phyloP scores from a whole-genome alignment of 2,888 invertebrate genomes.

The Barypeithes pellucidus region DNA sequence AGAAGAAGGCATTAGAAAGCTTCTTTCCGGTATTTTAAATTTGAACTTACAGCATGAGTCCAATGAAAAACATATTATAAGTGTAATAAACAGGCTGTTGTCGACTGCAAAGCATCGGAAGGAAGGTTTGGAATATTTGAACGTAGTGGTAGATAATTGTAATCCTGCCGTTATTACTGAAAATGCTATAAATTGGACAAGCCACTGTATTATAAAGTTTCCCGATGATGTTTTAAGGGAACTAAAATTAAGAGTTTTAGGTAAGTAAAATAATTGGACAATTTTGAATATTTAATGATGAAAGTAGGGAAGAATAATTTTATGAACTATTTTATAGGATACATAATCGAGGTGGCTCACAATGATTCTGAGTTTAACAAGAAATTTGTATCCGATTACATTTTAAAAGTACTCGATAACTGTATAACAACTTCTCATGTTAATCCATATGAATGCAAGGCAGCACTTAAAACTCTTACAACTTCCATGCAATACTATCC shows the following conservation, averaged over 20 bases:
- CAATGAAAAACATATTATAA: conserved; percentile 54
- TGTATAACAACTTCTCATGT: conserved; percentile 53
- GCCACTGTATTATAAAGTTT: conserved; percentile 56
- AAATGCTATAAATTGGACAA: conserved; percentile 56
- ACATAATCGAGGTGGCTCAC: conserved; percentile 55
- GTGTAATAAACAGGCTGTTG: conserved; percentile 55
- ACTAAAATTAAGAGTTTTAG: conserved; percentile 49
- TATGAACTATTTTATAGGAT: conserved; percentile 41
- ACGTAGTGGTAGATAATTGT: conserved; percentile 52
- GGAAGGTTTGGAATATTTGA: conserved; percentile 58
- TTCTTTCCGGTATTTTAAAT: conserved; percentile 51
- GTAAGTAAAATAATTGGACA: conserved; percentile 10
- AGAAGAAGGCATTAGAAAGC: conserved; percentile 45
- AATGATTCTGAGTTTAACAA: conserved; percentile 58
- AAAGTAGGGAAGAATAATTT: neutral
- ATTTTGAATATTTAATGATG: neutral
- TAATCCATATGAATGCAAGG: conserved; percentile 51
- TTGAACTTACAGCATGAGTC: conserved; percentile 53
- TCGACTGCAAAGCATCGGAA: conserved; percentile 52
- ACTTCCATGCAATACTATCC: conserved; percentile 56
- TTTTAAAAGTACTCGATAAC: conserved; percentile 57
- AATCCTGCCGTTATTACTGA: conserved; percentile 50
- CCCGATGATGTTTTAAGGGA: conserved; percentile 56
- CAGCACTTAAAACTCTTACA: conserved; percentile 54
- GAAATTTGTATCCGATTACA: conserved; percentile 57